Evolutionary conservation across 2,888 invertebrate genomes (phyloP).

Genomic region (Troides aeacus): DNA sequence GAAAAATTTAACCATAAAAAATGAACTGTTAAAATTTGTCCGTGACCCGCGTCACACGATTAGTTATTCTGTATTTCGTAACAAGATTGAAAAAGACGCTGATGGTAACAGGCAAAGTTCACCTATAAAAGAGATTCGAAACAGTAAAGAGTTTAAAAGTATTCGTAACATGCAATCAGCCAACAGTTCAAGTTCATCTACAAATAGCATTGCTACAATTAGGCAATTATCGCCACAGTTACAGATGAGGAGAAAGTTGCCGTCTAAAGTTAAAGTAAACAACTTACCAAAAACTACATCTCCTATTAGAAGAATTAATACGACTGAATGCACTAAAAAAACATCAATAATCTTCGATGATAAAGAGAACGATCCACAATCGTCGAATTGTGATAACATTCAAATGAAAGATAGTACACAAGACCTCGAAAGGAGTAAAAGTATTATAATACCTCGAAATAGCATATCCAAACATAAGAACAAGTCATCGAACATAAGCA

Average conservation of each 20-base stretch:
- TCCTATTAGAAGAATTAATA: constrained; percentile 41
- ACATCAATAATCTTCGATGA: constrained; percentile 38
- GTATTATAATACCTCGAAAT: constrained; percentile 48
- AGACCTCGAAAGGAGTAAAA: constrained; percentile 47
- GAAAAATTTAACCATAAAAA: constrained; percentile 39
- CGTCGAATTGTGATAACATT: constrained; percentile 37
- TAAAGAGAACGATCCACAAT: constrained; percentile 61
- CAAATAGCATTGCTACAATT: constrained; percentile 63
- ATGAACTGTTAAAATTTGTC: constrained; percentile 48
- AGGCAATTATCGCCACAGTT: constrained; percentile 42
- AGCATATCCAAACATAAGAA: constrained; percentile 44
- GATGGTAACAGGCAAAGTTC: constrained; percentile 14
- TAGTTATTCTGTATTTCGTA: constrained; percentile 54
- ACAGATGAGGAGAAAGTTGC: constrained; percentile 43
- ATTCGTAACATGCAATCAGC: constrained; percentile 42
- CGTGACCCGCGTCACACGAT: constrained; percentile 40
- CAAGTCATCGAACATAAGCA: constrained; percentile 45
- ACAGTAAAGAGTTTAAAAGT: constrained; percentile 40
- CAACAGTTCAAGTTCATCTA: constrained; percentile 64
- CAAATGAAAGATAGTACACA: constrained; percentile 36
- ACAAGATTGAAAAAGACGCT: constrained; percentile 45
- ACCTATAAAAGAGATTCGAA: constrained; percentile 32
- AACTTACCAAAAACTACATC: constrained; percentile 46
- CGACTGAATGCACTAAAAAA: constrained; percentile 19
- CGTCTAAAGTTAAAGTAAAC: constrained; percentile 48